Conservation (phyloP, 2,113 vertebrate species). For the Herpailurus yagouaroundi region DNA sequence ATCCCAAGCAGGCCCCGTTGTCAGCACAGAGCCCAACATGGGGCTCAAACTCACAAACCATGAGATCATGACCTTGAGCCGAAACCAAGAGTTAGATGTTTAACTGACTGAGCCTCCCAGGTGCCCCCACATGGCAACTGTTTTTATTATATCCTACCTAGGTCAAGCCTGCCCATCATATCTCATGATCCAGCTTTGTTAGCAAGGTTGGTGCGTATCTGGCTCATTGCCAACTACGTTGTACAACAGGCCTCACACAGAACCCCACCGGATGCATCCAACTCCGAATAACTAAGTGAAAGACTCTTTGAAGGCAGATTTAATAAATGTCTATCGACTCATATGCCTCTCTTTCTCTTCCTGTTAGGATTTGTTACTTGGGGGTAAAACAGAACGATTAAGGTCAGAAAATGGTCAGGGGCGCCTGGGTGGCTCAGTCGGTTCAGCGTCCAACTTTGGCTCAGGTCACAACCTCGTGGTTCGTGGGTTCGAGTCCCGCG, state of each 20-base stretch:
- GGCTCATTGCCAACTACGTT: neutral
- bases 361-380: neutral
- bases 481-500: accelerated
- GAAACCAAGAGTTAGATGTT: too few relatives aligned
- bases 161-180: neutral
- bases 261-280: accelerated
- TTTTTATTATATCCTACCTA: neutral
- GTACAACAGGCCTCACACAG: neutral
- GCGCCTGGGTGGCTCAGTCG: too few relatives aligned
- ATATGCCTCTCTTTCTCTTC: accelerated
- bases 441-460: too few relatives aligned
- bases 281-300: neutral
- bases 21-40: too few relatives aligned
- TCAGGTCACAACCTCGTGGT: too few relatives aligned
- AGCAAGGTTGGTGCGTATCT: accelerated
- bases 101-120: too few relatives aligned
- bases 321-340: neutral
- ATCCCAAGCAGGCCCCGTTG: too few relatives aligned
- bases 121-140: neutral
- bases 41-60: too few relatives aligned
- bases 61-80: too few relatives aligned
- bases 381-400: neutral
- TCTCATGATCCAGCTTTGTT: accelerated
- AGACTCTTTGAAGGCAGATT: neutral
- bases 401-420: neutral